Evolutionary conservation across 2,113 vertebrate species (phyloP), one percentile per base, ranked within the genome.

Genomic region (Pycnonotus jocosus): DNA sequence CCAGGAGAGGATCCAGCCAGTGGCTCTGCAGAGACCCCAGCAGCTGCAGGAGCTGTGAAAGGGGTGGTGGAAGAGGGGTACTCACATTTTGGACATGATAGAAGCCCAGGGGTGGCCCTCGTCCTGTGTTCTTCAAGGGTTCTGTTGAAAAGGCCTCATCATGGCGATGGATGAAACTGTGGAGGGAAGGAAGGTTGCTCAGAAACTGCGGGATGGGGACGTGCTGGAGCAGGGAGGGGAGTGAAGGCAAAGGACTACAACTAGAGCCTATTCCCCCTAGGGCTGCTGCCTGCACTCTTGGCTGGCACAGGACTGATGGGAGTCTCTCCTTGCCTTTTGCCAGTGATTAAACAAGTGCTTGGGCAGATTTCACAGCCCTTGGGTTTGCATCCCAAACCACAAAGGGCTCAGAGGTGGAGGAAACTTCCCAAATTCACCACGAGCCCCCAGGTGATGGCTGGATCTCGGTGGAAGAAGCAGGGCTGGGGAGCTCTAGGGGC

Each of bases 141-240:
- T 99, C 99, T 2, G 99, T 99, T 5, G 99, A 99, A 97, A 99
- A 99, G 91, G 99, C 99, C 96, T 99, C 99, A 0, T 99, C 99
- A 0, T 99, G 99, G 44, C 99, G 99, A 95, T 99, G 99, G 95
- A 99, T 99, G 95, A 99, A 99, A 90, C 99, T 99, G 96, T 15
- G 62, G 87, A 96, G 18, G 73, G 86, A 72, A 50, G 64, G 40
- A 76, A 40, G 37, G 21, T 15, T 47, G 37, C 9, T 79, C 5
- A 33, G 47, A 4, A n/a, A 6, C 48, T 47, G 47, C 4, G 9
- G 57, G 48, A 48, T 4, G 6, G 23, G 17, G 19, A 54, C 0
- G 0, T 28, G 28, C 35, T 1, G 2, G 47, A 77, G 37, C 10
- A 57, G 21, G 24, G 12, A 86, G 12, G 1, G 20, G 10, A 81